Base-by-base conservation (phyloP, 1,140 invertebrate species). In the Drosophila rufa region DNA sequence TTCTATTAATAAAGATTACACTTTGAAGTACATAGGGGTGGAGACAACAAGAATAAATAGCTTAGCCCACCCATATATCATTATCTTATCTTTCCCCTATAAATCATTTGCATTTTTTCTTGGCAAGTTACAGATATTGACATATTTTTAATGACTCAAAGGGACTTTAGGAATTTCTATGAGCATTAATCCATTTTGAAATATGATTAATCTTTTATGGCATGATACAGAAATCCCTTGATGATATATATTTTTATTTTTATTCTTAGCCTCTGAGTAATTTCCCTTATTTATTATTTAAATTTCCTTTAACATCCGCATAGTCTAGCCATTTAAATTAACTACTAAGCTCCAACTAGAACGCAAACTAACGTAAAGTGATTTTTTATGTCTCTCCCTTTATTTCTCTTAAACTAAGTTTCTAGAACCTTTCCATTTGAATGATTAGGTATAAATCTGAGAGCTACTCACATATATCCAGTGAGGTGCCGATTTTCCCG, bases 381-480 rank as follows among this genome's bases (percentile, higher is more conserved):
- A 19, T 22, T 53, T 55, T 22, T 2, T 22, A 38, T 15, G 17
- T n/a, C 0, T 25, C 14, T 15, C 1, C n/a, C 7, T 4, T 7
- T 48, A 25, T 15, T 25, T 25, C 4, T 9, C 36, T n/a, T 4
- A 14, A 17, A 1, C 9, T 4, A 9, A 19, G 30, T 14, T 15
- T 42, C 25, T 60, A 14, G 2, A 51, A 46, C 17, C 1, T 25
- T 15, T 3, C 5, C 7, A 53, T 22, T 14, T 19, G 17, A 15
- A 15, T 38, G 11, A 2, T 22, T 43, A 15, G n/a, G 12, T 33
- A 4, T 17, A 36, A 19, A 11, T 45, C 40, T 14, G n/a, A 17
- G 8, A 9, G 15, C 4, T 70, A 82, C 85, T 90, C 8, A 90
- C 85, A 79, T 70, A 90, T 80, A 71, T 90, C 85, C 61, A 85